Base-by-base conservation (phyloP, 1,140 invertebrate genomes). In the Charaxes varanes region DNA sequence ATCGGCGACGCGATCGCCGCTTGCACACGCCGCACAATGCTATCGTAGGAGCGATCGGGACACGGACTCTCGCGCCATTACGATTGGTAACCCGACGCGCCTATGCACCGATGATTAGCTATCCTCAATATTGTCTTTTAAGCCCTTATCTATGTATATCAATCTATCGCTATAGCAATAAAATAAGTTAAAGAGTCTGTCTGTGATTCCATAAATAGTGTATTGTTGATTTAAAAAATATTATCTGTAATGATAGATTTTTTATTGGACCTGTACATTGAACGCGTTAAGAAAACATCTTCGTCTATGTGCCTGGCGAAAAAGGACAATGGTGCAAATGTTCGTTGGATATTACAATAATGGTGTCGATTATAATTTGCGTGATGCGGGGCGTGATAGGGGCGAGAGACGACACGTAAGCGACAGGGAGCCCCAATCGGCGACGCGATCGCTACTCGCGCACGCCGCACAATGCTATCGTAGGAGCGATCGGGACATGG, bases 291-390 rank as follows among this genome's bases (percentile, higher is more conserved):
- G n/a, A n/a, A n/a, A n/a, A n/a, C n/a, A n/a, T n/a, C n/a, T n/a
- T n/a, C n/a, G n/a, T n/a, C n/a, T n/a, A n/a, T n/a, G n/a, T n/a
- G n/a, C n/a, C n/a, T n/a, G 16, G 18, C 61, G 61, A 62, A 62
- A 67, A 56, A 44, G 59, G 66, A 80, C 71, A 80, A 77, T 80
- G 68, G 72, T 62, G 60, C 59, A 63, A 77, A 69, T 74, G 68
- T 77, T 70, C 65, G 47, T 74, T 46, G 55, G 62, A 66, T 73
- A 69, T 77, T 77, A 79, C 74, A 79, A 81, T 81, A 81, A 79
- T 81, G 74, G 72, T 77, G 77, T 81, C 77, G 77, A 73, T 81
- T 77, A 81, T 81, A 81, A 81, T 81, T 81, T 81, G 77, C 77
- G 77, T 81, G 74, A 81, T 79, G 57, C 61, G 58, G 56, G 55